Conservation (phyloP, 2,888 invertebrate species). For the Xestoiulus laeticollis region DNA sequence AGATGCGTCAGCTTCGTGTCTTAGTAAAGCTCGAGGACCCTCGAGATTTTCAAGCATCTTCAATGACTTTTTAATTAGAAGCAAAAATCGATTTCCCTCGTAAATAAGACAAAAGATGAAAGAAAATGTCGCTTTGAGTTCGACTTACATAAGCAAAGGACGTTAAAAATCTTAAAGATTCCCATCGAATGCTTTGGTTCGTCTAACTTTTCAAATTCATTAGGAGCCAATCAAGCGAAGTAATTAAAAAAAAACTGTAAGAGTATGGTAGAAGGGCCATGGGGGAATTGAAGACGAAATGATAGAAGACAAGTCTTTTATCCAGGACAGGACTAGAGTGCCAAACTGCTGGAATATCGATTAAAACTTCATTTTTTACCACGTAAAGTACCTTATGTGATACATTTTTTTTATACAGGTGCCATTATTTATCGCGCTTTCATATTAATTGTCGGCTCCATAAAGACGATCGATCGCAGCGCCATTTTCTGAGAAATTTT, state of each 20-base stretch:
- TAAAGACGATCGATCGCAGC: slow-evolving; percentile 32
- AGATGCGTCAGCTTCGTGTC: neutral
- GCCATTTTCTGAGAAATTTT: slow-evolving; percentile 30
- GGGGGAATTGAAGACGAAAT: slow-evolving; percentile 19
- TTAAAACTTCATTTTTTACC: slow-evolving; percentile 7
- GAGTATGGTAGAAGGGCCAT: neutral
- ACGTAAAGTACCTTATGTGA: neutral
- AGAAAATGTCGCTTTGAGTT: neutral
- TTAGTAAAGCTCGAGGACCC: neutral
- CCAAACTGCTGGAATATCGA: neutral
- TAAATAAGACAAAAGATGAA: neutral
- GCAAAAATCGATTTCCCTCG: neutral
- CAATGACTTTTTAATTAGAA: slow-evolving; percentile 1
- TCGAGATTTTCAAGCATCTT: neutral
- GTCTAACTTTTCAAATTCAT: slow-evolving; percentile 1
- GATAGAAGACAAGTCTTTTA: neutral
- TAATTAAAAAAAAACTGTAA: slow-evolving; percentile 24
- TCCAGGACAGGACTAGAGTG: neutral
- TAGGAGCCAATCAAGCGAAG: slow-evolving; percentile 30
- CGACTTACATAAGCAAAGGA: neutral
- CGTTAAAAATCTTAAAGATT: neutral
- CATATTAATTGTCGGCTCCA: slow-evolving; percentile 43
- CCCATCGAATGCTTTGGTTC: neutral
- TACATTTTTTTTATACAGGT: slow-evolving; percentile 11
- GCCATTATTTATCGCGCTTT: slow-evolving; percentile 36